Evolutionary conservation across 2,888 invertebrate species (phyloP).

Genomic region (Meliscaeva auricollis): DNA sequence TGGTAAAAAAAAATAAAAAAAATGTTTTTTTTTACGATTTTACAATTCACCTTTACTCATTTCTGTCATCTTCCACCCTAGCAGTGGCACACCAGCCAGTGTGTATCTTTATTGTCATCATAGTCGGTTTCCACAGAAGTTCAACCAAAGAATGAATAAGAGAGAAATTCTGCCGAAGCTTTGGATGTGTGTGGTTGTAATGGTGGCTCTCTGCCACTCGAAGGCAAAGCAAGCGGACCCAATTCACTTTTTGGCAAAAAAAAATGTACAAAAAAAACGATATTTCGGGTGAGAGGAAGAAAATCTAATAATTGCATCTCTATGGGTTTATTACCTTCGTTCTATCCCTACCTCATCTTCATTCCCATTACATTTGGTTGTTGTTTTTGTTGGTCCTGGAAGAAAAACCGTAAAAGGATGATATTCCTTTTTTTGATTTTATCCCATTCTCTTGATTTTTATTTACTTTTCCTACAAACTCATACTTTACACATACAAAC

Average conservation of each 20-base stretch:
- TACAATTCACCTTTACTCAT: constrained; percentile 38
- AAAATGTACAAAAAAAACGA: constrained; percentile 25
- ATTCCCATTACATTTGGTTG: constrained; percentile 20
- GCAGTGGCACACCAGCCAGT: background rate
- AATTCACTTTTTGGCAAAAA: constrained; percentile 21
- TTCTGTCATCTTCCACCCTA: background rate
- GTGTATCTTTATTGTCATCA: too few species aligned
- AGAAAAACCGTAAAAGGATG: constrained; percentile 66
- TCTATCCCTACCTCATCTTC: constrained; percentile 26
- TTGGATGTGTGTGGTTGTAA: constrained; percentile 31
- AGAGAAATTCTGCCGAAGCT: constrained; percentile 32
- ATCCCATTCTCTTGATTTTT: constrained; percentile 53
- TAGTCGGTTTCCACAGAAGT: constrained; percentile 17
- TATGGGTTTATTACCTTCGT: constrained; percentile 78
- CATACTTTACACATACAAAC: too few species aligned
- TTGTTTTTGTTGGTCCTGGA: constrained; percentile 37
- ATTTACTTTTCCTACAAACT: constrained; percentile 71
- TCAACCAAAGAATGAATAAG: constrained; percentile 34
- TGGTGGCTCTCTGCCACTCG: constrained; percentile 7
- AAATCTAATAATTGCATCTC: constrained; percentile 80
- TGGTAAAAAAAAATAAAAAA: constrained; percentile 62
- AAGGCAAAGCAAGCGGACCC: constrained; percentile 17
- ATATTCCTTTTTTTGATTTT: constrained; percentile 54
- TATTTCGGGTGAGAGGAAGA: constrained; percentile 72
- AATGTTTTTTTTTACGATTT: constrained; percentile 58